A percentile compares a stretch with the other conserved stretches of the same genome.
These are phyloP conservation scores for Proterorhinus semilunaris DNA, from an alignment of 2,113 vertebrate genomes.

Conservation along the genomic window DNA sequence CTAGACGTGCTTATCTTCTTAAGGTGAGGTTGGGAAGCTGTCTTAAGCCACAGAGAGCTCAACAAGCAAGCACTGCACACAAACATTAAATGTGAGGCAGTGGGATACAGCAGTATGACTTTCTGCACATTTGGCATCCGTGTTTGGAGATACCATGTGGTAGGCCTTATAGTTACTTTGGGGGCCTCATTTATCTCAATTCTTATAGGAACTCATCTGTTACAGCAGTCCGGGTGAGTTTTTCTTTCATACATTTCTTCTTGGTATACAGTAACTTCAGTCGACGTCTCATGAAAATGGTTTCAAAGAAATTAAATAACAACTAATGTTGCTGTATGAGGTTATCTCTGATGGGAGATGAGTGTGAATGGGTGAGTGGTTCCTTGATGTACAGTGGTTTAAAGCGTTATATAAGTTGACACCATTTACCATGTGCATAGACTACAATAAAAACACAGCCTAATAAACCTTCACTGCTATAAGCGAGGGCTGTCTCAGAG, in stretches of 20 bases:
- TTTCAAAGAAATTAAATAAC: no score
- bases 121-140: constrained; percentile 23
- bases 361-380: no score
- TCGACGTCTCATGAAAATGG: no score
- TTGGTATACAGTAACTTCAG: neutral
- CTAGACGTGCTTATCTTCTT: constrained; percentile 32
- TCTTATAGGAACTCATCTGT: constrained; percentile 22
- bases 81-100: neutral
- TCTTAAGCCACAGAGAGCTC: constrained; percentile 14
- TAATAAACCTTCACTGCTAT: no score
- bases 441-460: no score
- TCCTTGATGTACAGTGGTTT: no score
- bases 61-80: neutral
- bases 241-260: neutral
- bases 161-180: constrained; percentile 26
- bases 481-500: no score
- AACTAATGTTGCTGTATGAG: no score
- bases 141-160: constrained; percentile 32
- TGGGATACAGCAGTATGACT: constrained; percentile 21
- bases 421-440: no score
- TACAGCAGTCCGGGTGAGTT: constrained; percentile 34
- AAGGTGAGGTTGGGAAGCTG: constrained; percentile 14
- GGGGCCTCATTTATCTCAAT: constrained; percentile 27
- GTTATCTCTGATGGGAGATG: no score
- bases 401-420: no score